Conservation (phyloP, 2,888 invertebrate species). For the Rhagophthalmus giganteus region DNA sequence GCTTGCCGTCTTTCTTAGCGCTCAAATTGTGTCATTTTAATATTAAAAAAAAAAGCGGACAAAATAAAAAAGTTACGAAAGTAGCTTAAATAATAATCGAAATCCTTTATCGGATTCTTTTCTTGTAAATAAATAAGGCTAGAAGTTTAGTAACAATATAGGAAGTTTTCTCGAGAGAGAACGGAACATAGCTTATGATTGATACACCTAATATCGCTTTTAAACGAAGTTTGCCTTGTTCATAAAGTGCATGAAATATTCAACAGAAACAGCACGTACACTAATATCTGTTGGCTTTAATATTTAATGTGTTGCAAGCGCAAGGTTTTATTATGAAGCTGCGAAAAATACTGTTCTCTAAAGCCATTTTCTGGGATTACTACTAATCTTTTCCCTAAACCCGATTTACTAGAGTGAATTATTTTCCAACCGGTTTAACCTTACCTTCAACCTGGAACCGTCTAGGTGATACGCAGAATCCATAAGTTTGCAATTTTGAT, state of each 20-base stretch:
- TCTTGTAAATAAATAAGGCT: slow-evolving; percentile 17
- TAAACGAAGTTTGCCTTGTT: slow-evolving; percentile 35
- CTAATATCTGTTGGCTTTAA: slow-evolving; percentile 45
- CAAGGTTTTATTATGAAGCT: slow-evolving; percentile 41
- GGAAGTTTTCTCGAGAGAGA: slow-evolving; percentile 14
- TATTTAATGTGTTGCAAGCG: slow-evolving; percentile 44
- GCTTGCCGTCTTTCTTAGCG: slow-evolving; percentile 6
- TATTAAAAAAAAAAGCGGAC: slow-evolving; percentile 2
- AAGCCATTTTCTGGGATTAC: slow-evolving; percentile 50
- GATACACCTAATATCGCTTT: slow-evolving; percentile 34
- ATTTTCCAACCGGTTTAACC: slow-evolving; percentile 44
- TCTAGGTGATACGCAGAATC: slow-evolving; percentile 25
- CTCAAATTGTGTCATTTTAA: slow-evolving; percentile 13
- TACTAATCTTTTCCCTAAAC: slow-evolving; percentile 47
- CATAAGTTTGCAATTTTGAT: slow-evolving; percentile 29
- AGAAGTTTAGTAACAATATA: slow-evolving; percentile 13
- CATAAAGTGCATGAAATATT: slow-evolving; percentile 36
- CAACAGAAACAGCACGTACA: slow-evolving; percentile 35
- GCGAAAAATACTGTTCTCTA: slow-evolving; percentile 44
- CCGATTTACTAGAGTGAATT: slow-evolving; percentile 45
- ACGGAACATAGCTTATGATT: slow-evolving; percentile 30
- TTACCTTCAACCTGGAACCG: slow-evolving; percentile 32
- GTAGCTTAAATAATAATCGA: neutral
- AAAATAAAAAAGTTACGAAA: neutral
- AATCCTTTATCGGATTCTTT: slow-evolving; percentile 7